phyloP scores from a whole-genome alignment of 30 jellyfish, hydroid and myxozoan genomes.

The Hydra vulgaris region DNA sequence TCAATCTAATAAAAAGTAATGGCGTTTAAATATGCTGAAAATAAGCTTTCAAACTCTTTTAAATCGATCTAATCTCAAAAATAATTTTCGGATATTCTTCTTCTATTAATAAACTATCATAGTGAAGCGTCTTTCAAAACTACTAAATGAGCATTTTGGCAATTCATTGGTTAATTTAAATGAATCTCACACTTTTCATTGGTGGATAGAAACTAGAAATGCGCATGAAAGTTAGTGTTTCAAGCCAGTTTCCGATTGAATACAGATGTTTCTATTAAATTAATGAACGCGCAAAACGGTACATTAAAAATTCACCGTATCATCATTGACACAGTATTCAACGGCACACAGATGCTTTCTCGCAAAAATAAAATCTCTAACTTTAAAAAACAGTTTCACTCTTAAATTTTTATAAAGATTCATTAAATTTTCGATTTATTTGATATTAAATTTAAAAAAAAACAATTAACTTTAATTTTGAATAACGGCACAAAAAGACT shows the following conservation, averaged over 20 bases:
- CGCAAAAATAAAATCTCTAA: neutral
- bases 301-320: neutral
- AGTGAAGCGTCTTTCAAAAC: conserved; percentile 6
- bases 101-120: neutral
- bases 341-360: neutral
- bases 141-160: neutral
- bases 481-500: no score
- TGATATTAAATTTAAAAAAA: no score
- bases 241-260: neutral
- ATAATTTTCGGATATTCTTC: neutral
- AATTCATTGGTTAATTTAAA: neutral
- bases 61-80: neutral
- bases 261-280: neutral
- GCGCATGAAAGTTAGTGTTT: conserved; percentile 5
- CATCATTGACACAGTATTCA: neutral
- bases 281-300: neutral
- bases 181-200: neutral
- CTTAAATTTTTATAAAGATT: no score
- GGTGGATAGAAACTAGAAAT: neutral
- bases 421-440: neutral
- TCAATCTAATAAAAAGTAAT: conserved; percentile 48
- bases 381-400: neutral
- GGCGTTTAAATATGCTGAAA: neutral
- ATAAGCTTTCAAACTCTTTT: no score
- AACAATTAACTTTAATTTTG: no score